A percentile compares a stretch with the other conserved stretches of the same genome.
phyloP scores from a whole-genome alignment of 1,140 invertebrate genomes.

The Choristoneura fumiferana region DNA sequence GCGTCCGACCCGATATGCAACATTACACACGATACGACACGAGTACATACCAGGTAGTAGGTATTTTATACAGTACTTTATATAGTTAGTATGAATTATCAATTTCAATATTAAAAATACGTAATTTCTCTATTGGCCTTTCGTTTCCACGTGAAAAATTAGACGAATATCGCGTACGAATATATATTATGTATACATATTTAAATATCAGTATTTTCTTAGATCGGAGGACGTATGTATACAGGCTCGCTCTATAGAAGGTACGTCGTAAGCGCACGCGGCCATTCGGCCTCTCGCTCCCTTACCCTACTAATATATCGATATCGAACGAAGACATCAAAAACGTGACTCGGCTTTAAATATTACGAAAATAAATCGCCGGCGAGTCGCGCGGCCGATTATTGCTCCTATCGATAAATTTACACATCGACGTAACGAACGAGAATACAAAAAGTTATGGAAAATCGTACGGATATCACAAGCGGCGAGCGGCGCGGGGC shows the following conservation, averaged over 20 bases:
- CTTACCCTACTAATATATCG: conserved; percentile 71
- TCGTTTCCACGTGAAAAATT: conserved; percentile 74
- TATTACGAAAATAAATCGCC: conserved; percentile 78
- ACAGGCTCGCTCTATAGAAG: conserved; percentile 72
- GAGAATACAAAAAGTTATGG: conserved; percentile 77
- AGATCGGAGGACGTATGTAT: conserved; percentile 76
- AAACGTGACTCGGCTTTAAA: conserved; percentile 75
- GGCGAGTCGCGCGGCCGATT: conserved; percentile 73
- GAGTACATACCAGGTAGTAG: conserved; percentile 40
- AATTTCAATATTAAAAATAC: conserved; percentile 77
- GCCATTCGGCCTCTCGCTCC: conserved; percentile 63
- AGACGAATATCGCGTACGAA: conserved; percentile 71
- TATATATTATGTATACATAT: conserved; percentile 76
- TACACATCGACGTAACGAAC: conserved; percentile 76
- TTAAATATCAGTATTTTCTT: conserved; percentile 73
- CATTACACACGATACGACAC: conserved; percentile 52
- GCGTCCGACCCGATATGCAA: conserved; percentile 73
- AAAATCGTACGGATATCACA: conserved; percentile 77
- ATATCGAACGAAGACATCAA: conserved; percentile 76
- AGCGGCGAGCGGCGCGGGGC: conserved; percentile 75
- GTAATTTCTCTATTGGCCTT: conserved; percentile 76
- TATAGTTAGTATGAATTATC: conserved; percentile 69
- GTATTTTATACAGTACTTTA: conserved; percentile 47
- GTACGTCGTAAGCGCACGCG: conserved; percentile 74
- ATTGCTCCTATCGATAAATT: conserved; percentile 77